Evolutionary conservation across 2,113 vertebrate species (phyloP).

Genomic region (Labeo catla): DNA sequence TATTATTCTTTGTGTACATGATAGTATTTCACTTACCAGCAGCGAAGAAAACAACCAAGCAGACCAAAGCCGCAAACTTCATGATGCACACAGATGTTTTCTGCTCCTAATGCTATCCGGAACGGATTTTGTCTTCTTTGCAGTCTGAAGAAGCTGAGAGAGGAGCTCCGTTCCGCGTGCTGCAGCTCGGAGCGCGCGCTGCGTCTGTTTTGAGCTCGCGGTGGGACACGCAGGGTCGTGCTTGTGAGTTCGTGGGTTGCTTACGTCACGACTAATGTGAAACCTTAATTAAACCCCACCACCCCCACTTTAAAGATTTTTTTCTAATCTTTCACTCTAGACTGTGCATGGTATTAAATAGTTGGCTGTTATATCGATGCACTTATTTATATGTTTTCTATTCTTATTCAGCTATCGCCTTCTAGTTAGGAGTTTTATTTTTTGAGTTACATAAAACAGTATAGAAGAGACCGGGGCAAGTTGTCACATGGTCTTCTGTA

Average conservation of each 20-base stretch:
- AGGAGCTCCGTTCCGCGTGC: not conserved
- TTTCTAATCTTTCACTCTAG: not conserved
- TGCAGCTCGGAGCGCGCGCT: slow-evolving; percentile 16
- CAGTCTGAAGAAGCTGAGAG: not conserved
- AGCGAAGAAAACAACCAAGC: slow-evolving; percentile 51
- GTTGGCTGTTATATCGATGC: not conserved
- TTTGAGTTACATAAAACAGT: not conserved
- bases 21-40: slow-evolving; percentile 64
- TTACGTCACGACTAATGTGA: slow-evolving; percentile 28
- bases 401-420: not conserved
- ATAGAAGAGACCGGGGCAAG: not conserved
- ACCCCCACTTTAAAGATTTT: not conserved
- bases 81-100: slow-evolving; percentile 53
- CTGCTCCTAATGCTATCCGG: not conserved
- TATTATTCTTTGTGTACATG: not conserved
- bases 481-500: not conserved
- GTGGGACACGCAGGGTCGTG: slow-evolving; percentile 15
- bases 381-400: not conserved
- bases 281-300: not conserved
- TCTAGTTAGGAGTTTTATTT: not conserved
- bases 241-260: slow-evolving; percentile 19
- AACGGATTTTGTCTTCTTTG: not conserved
- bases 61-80: slow-evolving; percentile 63
- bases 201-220: slow-evolving; percentile 35
- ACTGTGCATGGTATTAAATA: not conserved